A percentile compares a stretch with the other conserved stretches of the same genome.
Conservation (phyloP, 2,113 vertebrate genomes). For the Proterorhinus semilunaris region DNA sequence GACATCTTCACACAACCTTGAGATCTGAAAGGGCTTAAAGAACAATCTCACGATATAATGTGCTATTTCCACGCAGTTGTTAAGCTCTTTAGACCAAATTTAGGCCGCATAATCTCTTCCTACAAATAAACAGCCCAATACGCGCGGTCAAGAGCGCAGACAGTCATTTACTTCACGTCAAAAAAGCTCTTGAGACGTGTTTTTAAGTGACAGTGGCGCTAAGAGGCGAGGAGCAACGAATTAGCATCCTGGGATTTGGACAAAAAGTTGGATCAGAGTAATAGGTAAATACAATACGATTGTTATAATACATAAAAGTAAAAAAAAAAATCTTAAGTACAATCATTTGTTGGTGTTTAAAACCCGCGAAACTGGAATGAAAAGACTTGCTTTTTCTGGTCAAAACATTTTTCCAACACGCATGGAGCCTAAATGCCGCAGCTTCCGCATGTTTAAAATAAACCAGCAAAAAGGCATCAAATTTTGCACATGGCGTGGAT, state of each 20-base stretch:
- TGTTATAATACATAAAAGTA: too few relatives aligned
- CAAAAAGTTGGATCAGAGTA: constrained; percentile 5
- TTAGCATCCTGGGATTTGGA: constrained; percentile 1
- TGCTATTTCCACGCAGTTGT: constrained; percentile 9
- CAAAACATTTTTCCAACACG: neutral
- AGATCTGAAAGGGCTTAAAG: constrained; percentile 3
- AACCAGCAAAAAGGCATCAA: neutral
- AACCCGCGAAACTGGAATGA: neutral
- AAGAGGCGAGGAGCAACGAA: constrained; percentile 4
- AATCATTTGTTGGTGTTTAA: neutral
- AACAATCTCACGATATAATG: constrained; percentile 2
- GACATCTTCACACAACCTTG: constrained; percentile 7
- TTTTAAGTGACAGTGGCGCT: neutral
- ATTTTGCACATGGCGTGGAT: neutral
- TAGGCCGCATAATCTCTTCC: neutral
- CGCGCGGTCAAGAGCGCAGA: neutral
- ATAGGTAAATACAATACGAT: neutral
- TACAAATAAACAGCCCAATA: neutral
- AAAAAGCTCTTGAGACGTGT: neutral
- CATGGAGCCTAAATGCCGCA: neutral
- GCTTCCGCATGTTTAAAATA: neutral
- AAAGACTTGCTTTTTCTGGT: neutral
- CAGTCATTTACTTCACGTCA: neutral
- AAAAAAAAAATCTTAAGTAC: neutral
- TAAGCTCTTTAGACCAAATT: constrained; percentile 5